phyloP scores from a whole-genome alignment of 2,113 vertebrate genomes.

The Cynoglossus semilaevis region DNA sequence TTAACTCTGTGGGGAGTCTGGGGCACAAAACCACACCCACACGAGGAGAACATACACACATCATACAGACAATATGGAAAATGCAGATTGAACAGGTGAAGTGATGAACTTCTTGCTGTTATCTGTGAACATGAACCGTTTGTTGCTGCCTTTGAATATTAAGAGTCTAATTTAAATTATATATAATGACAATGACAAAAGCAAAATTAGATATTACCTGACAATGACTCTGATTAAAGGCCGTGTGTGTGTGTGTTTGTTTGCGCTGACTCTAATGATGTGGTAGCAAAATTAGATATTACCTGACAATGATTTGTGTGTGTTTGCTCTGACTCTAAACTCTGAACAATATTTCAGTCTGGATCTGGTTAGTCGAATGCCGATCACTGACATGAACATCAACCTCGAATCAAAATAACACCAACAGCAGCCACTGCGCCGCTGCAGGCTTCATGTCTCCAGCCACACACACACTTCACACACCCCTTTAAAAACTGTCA shows the following conservation, averaged over 20 bases:
- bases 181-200: too few relatives aligned
- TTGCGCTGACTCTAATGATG: slow-evolving; percentile 27
- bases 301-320: too few relatives aligned
- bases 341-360: slow-evolving; percentile 30
- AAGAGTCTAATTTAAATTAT: too few relatives aligned
- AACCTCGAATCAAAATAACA: slow-evolving; percentile 53
- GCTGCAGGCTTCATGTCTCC: slow-evolving; percentile 36
- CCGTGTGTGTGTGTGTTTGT: slow-evolving; percentile 10
- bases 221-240: too few relatives aligned
- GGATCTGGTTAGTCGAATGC: slow-evolving; percentile 41
- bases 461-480: slow-evolving; percentile 50
- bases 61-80: too few relatives aligned
- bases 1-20: too few relatives aligned
- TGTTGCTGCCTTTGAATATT: too few relatives aligned
- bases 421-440: slow-evolving; percentile 38
- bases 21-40: too few relatives aligned
- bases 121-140: too few relatives aligned
- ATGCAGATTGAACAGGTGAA: background rate
- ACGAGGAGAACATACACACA: too few relatives aligned
- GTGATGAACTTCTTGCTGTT: background rate
- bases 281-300: too few relatives aligned
- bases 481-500: slow-evolving; percentile 44
- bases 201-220: too few relatives aligned
- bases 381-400: slow-evolving; percentile 36
- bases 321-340: slow-evolving; percentile 24